These are phyloP conservation scores for Drosophila fuyamai DNA, from an alignment of 1,140 invertebrate species.

Conservation along the genomic window DNA sequence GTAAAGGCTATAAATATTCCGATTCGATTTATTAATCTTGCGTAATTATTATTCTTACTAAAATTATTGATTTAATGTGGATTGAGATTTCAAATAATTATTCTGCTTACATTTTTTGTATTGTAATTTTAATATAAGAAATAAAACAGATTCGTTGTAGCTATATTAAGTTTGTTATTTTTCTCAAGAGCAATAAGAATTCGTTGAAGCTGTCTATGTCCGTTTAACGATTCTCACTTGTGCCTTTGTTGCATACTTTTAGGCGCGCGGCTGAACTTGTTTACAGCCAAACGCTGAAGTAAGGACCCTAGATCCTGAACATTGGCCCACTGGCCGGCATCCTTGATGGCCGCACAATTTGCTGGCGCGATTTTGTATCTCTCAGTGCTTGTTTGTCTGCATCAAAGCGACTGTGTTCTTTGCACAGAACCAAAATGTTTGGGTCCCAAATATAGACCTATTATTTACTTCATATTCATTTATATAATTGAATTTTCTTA, in stretches of 20 bases:
- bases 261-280: constrained; percentile 66
- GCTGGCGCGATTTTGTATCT: constrained; percentile 71
- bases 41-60: too few relatives aligned
- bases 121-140: too few relatives aligned
- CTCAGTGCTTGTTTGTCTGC: constrained; percentile 58
- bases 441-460: too few relatives aligned
- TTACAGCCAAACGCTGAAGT: constrained; percentile 66
- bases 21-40: too few relatives aligned
- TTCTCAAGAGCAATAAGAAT: neutral
- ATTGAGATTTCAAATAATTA: too few relatives aligned
- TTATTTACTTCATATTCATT: too few relatives aligned
- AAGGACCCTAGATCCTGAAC: constrained; percentile 27
- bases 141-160: too few relatives aligned
- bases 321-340: constrained; percentile 33
- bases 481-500: too few relatives aligned
- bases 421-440: constrained; percentile 3
- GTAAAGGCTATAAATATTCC: too few relatives aligned
- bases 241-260: constrained; percentile 68
- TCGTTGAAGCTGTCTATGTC: neutral
- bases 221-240: constrained; percentile 21
- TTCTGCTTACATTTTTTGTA: too few relatives aligned
- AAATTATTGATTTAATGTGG: too few relatives aligned
- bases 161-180: too few relatives aligned
- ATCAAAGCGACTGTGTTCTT: constrained; percentile 1
- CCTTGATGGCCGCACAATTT: constrained; percentile 75